Percentiles rank a stretch among this genome's conserved stretches.
Conservation (phyloP, 2,888 invertebrate genomes). For the Eupithecia abbreviata region DNA sequence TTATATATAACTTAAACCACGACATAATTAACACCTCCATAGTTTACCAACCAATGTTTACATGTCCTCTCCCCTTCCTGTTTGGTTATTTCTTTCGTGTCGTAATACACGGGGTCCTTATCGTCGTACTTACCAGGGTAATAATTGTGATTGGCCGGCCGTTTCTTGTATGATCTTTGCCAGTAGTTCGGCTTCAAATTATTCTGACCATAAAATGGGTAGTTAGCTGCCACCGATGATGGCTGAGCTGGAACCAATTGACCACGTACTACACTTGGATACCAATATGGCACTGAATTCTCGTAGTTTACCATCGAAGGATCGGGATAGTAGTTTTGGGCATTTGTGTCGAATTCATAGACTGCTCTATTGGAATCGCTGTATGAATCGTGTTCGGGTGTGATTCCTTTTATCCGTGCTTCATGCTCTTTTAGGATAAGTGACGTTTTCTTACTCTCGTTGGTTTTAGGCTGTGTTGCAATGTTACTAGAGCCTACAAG, state of each 20-base stretch:
- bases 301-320: conserved; percentile 19
- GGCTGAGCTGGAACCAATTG: conserved; percentile 34
- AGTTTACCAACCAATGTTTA: conserved; percentile 64
- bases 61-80: conserved; percentile 60
- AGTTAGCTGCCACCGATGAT: conserved; percentile 25
- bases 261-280: conserved; percentile 36
- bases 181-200: conserved; percentile 30
- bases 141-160: conserved; percentile 34
- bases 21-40: conserved; percentile 68
- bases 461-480: conserved; percentile 6
- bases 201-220: conserved; percentile 34
- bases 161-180: conserved; percentile 37
- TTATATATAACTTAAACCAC: conserved; percentile 29
- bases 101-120: conserved; percentile 52
- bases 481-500: conserved; percentile 25
- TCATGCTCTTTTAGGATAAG: conserved; percentile 38
- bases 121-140: conserved; percentile 37
- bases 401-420: conserved; percentile 32
- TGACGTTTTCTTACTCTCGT: conserved; percentile 24
- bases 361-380: conserved; percentile 25
- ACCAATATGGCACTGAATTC: conserved; percentile 36
- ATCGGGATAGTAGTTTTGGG: conserved; percentile 26
- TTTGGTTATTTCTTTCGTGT: conserved; percentile 53
- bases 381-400: conserved; percentile 30
- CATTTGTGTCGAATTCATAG: conserved; percentile 28